phyloP scores from a whole-genome alignment of 2,888 invertebrate genomes.

The Plusia festucae region DNA sequence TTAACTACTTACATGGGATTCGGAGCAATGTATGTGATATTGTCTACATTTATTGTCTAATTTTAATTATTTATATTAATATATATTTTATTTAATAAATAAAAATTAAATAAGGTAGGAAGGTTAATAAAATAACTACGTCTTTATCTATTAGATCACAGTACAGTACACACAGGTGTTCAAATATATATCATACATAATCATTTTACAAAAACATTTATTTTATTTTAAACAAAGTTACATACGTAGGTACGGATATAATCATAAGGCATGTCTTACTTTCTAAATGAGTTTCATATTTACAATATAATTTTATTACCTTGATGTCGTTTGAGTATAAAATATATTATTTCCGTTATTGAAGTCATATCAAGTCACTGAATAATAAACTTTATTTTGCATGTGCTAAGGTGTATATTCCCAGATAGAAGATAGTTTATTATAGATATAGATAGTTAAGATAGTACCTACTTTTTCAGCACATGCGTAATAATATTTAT shows the following conservation, averaged over 20 bases:
- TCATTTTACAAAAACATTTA: too few relatives aligned
- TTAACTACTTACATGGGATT: too few relatives aligned
- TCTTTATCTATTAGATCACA: neutral
- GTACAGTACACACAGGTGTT: neutral
- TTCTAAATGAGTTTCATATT: neutral
- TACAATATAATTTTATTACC: neutral
- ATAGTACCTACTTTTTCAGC: neutral
- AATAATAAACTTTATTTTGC: constrained; percentile 1
- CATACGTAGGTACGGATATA: neutral
- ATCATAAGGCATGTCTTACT: neutral
- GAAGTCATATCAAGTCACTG: neutral
- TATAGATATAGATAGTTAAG: too few relatives aligned
- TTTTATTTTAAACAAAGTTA: too few relatives aligned
- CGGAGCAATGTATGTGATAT: too few relatives aligned
- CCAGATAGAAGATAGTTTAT: neutral
- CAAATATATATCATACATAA: too few relatives aligned
- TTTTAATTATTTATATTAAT: too few relatives aligned
- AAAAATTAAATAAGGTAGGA: neutral
- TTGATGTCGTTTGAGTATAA: neutral
- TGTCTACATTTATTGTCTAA: too few relatives aligned
- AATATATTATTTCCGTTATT: neutral
- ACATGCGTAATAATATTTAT: neutral
- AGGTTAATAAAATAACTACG: neutral
- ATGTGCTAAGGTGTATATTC: neutral
- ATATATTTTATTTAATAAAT: too few relatives aligned